Evolutionary conservation across 2,888 invertebrate genomes (phyloP), one percentile per base, ranked within the genome.

Genomic region (Drosophila neutralis): DNA sequence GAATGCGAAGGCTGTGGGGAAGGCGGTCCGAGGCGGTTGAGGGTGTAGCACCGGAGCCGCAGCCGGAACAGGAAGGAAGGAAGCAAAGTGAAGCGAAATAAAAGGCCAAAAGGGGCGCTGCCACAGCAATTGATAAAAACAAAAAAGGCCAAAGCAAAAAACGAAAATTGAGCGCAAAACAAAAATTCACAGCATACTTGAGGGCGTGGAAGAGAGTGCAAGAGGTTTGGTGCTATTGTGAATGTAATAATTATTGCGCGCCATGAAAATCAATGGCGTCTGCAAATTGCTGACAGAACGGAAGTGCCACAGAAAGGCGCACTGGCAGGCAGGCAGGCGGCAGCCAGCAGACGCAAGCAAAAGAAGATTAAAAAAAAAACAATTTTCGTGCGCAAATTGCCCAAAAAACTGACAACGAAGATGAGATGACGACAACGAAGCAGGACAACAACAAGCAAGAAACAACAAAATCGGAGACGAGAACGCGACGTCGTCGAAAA

Each of bases 261-360:
- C 71, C 73, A 76, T 65, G 80, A 79, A 87, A 87, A 84, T 82
- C 83, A 82, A 83, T 83, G 80, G 78, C 67, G 79, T 76, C 76
- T 67, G 74, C 76, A 82, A 83, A 80, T 82, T 84, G 78, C 82
- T 76, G 70, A 53, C 77, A 75, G 79, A 78, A 67, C 75, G 75
- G 75, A 83, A 83, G 80, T 74, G 52, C 73, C 68, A 42, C 76
- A 45, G 45, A 75, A 73, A 67, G 70, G 64, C n/a, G 27, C 54
- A 33, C 27, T 33, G 13, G 48, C 45, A 59, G 7, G 8, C 40
- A n/a, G 29, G 36, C 53, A 24, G 51, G 31, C n/a, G 8, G 10
- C n/a, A n/a, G 42, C n/a, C 42, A 21, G 13, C 42, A 21, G 45
- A 45, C 49, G 40, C 51, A 56, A 8, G 45, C 21, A 15, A 21